phyloP scores from a whole-genome alignment of 2,113 vertebrate species.

The Centropristis striata region DNA sequence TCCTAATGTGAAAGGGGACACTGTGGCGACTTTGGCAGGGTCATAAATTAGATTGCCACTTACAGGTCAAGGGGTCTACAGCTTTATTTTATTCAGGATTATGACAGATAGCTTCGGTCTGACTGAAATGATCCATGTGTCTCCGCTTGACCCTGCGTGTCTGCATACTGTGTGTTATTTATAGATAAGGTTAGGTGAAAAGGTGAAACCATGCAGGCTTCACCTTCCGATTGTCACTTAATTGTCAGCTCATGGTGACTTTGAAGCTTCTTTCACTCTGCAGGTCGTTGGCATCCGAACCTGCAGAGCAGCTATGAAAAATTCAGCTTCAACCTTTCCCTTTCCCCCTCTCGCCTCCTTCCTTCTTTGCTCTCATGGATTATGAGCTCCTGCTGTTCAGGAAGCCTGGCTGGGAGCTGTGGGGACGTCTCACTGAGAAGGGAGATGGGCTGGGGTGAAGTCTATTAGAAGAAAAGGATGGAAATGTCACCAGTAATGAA shows the following conservation, averaged over 20 bases:
- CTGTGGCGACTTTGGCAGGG: conserved; percentile 7
- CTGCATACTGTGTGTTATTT: conserved; percentile 1
- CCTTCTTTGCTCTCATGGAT: conserved; percentile 49
- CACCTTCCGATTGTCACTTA: conserved; percentile 43
- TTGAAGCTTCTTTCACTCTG: conserved; percentile 58
- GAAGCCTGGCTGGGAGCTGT: conserved; percentile 64
- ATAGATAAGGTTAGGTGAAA: conserved; percentile 1
- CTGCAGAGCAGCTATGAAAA: conserved; percentile 82
- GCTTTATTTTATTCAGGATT: conserved; percentile 28
- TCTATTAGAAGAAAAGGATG: conserved; percentile 6
- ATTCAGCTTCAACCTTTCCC: conserved; percentile 84
- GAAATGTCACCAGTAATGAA: conserved; percentile 60
- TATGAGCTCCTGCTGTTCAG: conserved; percentile 64
- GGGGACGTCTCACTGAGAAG: conserved; percentile 58
- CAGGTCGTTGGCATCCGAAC: conserved; percentile 36
- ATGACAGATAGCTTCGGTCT: conserved; percentile 27
- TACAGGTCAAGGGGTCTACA: conserved; percentile 41
- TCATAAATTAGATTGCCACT: conserved; percentile 36
- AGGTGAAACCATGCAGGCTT: conserved; percentile 19
- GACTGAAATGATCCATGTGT: conserved; percentile 17
- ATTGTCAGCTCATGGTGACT: conserved; percentile 52
- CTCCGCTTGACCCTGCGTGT: background rate
- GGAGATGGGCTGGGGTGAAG: conserved; percentile 19
- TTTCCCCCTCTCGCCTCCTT: conserved; percentile 47
- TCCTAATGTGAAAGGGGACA: conserved; percentile 22